Evolutionary conservation across 1,140 invertebrate genomes (phyloP).

Genomic region (Brachionus rubens): DNA sequence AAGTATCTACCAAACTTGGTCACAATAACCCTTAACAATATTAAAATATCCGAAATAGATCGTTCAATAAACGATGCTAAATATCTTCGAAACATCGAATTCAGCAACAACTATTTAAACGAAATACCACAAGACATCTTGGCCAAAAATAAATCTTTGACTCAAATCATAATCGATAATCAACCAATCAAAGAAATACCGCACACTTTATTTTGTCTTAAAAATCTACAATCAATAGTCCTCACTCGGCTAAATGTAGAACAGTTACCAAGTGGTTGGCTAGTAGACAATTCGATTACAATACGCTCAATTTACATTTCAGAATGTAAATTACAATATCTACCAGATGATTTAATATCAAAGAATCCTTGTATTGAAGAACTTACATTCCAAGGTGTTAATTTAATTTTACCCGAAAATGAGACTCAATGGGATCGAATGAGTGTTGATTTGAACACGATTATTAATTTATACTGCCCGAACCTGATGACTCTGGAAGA

Average conservation of each 20-base stretch:
- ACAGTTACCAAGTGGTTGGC: constrained; percentile 9
- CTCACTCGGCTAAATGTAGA: constrained; percentile 11
- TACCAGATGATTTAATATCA: not conserved
- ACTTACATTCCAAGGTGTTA: constrained; percentile 44
- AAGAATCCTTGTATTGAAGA: constrained; percentile 15
- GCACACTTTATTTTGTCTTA: not conserved
- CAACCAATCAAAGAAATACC: constrained; percentile 37
- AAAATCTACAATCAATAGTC: constrained; percentile 12
- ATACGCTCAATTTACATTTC: constrained; percentile 2
- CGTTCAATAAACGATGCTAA: not conserved
- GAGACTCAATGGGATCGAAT: constrained; percentile 16
- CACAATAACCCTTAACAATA: constrained; percentile 14
- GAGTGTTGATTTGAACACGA: not conserved
- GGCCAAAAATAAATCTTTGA: not conserved
- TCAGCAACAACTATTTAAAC: not conserved
- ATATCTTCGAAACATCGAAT: constrained; percentile 27
- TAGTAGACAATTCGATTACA: not conserved
- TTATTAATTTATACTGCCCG: constrained; percentile 22
- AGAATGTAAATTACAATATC: not conserved
- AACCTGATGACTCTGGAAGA: constrained; percentile 13
- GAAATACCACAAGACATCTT: not conserved
- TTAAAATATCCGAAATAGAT: constrained; percentile 40
- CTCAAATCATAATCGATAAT: constrained; percentile 40
- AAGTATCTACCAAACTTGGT: constrained; percentile 34
- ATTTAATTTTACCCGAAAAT: constrained; percentile 37